phyloP scores from a whole-genome alignment of 2,888 invertebrate species.

The Drosophila ochracea region DNA sequence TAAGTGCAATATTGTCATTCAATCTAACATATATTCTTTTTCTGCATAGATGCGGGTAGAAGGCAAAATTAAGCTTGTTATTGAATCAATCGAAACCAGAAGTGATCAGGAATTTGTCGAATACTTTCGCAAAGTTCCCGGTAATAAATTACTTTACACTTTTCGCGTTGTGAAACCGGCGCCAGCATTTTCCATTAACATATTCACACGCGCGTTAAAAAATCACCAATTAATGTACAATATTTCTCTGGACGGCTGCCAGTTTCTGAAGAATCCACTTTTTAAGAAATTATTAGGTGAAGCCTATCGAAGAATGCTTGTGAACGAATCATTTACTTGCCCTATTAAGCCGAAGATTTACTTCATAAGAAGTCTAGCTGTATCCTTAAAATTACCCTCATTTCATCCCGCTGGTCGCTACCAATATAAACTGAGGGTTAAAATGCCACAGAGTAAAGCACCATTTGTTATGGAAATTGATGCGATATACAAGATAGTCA shows the following conservation, averaged over 20 bases:
- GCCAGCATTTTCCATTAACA: slow-evolving; percentile 13
- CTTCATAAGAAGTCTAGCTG: too few species aligned
- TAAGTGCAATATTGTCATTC: neutral
- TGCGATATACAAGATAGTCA: too few species aligned
- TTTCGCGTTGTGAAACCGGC: neutral
- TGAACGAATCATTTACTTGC: too few species aligned
- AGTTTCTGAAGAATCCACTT: slow-evolving; percentile 16
- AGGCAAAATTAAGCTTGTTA: slow-evolving; percentile 1
- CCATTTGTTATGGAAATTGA: too few species aligned
- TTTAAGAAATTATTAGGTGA: too few species aligned
- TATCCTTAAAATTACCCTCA: too few species aligned
- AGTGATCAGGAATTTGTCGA: slow-evolving; percentile 49
- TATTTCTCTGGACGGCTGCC: slow-evolving; percentile 42
- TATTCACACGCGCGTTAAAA: slow-evolving; percentile 10
- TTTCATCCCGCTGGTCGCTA: too few species aligned
- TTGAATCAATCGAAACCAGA: slow-evolving; percentile 31
- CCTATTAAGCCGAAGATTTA: too few species aligned
- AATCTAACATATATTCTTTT: neutral
- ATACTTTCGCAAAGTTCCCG: slow-evolving; percentile 25
- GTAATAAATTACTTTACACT: neutral
- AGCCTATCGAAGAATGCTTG: too few species aligned
- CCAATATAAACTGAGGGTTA: too few species aligned
- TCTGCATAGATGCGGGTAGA: slow-evolving; percentile 7
- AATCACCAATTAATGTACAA: slow-evolving; percentile 32
- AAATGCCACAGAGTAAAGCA: too few species aligned